Conservation (phyloP, 2,113 vertebrate genomes). For the Gambusia holbrooki region DNA sequence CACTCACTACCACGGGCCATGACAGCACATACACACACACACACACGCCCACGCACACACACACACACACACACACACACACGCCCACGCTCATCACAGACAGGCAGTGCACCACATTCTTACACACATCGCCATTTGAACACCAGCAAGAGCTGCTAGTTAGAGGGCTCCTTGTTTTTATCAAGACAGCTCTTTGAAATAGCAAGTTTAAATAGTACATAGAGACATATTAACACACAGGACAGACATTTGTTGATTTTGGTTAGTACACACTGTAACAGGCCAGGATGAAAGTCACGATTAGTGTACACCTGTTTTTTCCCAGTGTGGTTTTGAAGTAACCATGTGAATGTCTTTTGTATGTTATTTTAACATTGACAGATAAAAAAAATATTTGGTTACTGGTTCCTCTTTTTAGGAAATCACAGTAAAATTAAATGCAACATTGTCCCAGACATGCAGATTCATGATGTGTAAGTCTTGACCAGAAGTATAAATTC, state of each 20-base stretch:
- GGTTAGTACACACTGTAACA: not conserved
- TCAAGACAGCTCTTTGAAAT: not conserved
- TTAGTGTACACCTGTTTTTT: not conserved
- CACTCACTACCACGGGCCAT: conserved; percentile 69
- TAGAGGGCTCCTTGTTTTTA: not conserved
- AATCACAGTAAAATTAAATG: not conserved
- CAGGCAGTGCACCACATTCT: conserved; percentile 27
- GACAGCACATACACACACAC: conserved; percentile 51
- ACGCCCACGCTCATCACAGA: conserved; percentile 20
- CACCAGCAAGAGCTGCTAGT: not conserved
- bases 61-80: conserved; percentile 10
- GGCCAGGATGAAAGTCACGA: not conserved
- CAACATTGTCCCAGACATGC: not conserved
- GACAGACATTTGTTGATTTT: not conserved
- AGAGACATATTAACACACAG: not conserved
- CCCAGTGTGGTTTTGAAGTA: not conserved
- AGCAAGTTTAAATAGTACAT: not conserved
- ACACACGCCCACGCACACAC: conserved; percentile 11
- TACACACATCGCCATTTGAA: conserved; percentile 45
- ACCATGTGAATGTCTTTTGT: no score
- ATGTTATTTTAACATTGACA: no score
- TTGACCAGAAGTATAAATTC: no score
- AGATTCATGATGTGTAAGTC: no score
- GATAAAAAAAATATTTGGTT: no score
- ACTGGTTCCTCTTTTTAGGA: not conserved